Conservation (phyloP, 2,888 invertebrate genomes). For the Brachyopa scutellaris region DNA sequence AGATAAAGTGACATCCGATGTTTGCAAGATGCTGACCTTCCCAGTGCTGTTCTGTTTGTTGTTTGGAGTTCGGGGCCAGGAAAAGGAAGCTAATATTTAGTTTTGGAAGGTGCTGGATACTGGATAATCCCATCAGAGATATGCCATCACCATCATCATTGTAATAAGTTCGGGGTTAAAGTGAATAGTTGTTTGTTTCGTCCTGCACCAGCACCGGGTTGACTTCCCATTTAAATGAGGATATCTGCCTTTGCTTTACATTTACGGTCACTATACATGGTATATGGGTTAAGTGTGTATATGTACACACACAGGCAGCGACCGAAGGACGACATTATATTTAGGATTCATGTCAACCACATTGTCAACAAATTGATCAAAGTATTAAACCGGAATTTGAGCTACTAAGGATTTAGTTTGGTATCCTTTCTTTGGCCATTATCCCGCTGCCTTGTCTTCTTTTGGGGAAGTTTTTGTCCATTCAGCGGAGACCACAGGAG, state of each 20-base stretch:
- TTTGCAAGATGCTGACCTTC: constrained; percentile 67
- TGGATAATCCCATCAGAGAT: constrained; percentile 64
- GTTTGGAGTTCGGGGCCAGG: neutral
- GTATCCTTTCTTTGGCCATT: constrained; percentile 52
- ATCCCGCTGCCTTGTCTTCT: constrained; percentile 28
- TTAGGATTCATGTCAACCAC: constrained; percentile 65
- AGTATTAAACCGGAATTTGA: constrained; percentile 65
- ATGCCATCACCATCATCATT: constrained; percentile 56
- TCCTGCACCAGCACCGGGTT: constrained; percentile 12
- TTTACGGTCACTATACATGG: constrained; percentile 20
- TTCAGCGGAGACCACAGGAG: constrained; percentile 47
- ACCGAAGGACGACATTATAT: constrained; percentile 28
- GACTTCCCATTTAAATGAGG: constrained; percentile 56
- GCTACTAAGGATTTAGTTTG: constrained; percentile 65
- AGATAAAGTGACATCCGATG: constrained; percentile 65
- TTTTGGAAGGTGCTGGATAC: constrained; percentile 12
- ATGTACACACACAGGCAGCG: neutral
- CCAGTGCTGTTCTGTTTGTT: constrained; percentile 10
- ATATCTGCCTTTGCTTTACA: constrained; percentile 9
- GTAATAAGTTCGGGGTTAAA: constrained; percentile 64
- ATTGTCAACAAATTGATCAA: constrained; percentile 72
- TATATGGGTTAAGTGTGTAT: constrained; percentile 21
- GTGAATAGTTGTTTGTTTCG: constrained; percentile 30
- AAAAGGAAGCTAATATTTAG: constrained; percentile 59
- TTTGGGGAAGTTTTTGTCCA: constrained; percentile 39